Conservation (phyloP, 2,797 vertebrate genomes). For the Oryzias dopingdopingensis region DNA sequence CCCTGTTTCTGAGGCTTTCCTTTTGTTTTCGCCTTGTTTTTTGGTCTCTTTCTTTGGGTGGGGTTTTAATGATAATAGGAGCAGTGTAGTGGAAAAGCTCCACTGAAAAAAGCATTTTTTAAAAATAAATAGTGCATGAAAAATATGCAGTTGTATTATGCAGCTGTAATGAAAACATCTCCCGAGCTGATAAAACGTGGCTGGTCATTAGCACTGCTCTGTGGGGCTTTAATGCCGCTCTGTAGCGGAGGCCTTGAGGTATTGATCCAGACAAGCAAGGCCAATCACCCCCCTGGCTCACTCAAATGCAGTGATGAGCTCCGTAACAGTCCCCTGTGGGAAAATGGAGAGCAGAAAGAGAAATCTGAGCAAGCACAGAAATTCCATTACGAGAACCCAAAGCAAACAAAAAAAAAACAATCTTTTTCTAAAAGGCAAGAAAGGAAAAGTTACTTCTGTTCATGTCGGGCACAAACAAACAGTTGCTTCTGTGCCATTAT, state of each 20-base stretch:
- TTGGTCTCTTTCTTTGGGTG: no score
- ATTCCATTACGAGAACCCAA: background rate
- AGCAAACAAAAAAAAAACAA: background rate
- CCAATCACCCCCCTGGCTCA: slow-evolving; percentile 1
- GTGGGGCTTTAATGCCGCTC: background rate
- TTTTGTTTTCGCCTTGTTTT: no score
- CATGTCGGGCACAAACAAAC: background rate
- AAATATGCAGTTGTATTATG: no score
- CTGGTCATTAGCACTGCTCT: background rate
- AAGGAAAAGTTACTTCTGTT: background rate
- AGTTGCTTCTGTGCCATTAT: background rate
- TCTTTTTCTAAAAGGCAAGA: background rate
- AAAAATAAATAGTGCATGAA: no score
- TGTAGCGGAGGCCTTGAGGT: no score
- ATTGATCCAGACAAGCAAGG: background rate
- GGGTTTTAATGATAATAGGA: no score
- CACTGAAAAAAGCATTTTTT: no score
- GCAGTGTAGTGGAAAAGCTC: no score
- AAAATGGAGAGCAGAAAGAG: slow-evolving; percentile 1
- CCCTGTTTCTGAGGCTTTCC: no score
- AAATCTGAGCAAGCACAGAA: background rate
- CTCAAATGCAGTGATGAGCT: slow-evolving; percentile 2
- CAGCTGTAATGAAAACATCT: no score
- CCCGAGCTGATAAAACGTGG: no score
- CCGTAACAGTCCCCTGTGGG: background rate